Conservation (phyloP, 2,888 invertebrate species). For the Iphiclides podalirius region DNA sequence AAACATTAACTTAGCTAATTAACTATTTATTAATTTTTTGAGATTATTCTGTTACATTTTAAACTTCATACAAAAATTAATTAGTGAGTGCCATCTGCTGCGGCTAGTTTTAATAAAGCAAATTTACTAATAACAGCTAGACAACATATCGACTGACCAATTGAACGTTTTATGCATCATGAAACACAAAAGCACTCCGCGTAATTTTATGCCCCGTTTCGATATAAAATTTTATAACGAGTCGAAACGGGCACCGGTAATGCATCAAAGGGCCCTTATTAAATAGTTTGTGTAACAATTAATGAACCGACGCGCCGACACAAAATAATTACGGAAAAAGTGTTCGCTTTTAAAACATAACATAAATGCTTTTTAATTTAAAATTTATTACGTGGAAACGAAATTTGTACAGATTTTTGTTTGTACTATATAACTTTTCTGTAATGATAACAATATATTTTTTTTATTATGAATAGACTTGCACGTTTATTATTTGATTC, state of each 20-base stretch:
- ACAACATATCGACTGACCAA: slow-evolving; percentile 11
- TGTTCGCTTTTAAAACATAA: not conserved
- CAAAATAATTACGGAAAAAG: slow-evolving; percentile 9
- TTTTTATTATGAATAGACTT: too few relatives aligned
- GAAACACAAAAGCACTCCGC: slow-evolving; percentile 11
- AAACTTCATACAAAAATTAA: too few relatives aligned
- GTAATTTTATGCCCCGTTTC: slow-evolving; percentile 9
- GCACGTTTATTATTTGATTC: too few relatives aligned
- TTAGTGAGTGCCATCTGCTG: too few relatives aligned
- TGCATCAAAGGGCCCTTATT: slow-evolving; percentile 20
- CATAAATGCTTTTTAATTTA: slow-evolving; percentile 1
- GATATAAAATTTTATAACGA: slow-evolving; percentile 15
- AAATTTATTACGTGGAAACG: not conserved
- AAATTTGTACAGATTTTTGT: not conserved
- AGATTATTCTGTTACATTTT: too few relatives aligned
- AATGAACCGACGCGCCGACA: slow-evolving; percentile 4
- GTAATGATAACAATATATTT: too few relatives aligned
- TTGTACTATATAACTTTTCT: too few relatives aligned
- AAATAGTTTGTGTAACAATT: slow-evolving; percentile 3
- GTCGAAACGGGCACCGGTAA: slow-evolving; percentile 10
- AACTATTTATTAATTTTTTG: too few relatives aligned
- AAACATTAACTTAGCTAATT: too few relatives aligned
- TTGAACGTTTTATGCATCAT: slow-evolving; percentile 12
- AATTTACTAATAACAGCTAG: slow-evolving; percentile 5
- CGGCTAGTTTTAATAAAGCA: not conserved